Percentiles rank a stretch among this genome's conserved stretches.
phyloP scores from a whole-genome alignment of 1,140 invertebrate genomes.

The Rhopalosiphum padi region DNA sequence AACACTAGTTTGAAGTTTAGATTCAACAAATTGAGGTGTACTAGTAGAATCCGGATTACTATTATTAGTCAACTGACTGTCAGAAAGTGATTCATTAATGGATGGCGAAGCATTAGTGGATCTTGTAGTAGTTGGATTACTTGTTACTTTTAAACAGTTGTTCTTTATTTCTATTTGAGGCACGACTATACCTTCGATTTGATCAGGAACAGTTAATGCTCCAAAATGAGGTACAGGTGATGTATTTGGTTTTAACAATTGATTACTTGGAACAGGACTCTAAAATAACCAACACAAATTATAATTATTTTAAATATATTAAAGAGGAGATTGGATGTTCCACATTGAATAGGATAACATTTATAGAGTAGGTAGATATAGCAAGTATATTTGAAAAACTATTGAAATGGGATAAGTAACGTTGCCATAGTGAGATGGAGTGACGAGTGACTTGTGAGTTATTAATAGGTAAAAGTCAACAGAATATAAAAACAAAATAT shows the following conservation, averaged over 20 bases:
- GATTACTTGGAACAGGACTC: constrained; percentile 47
- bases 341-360: too few species aligned
- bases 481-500: too few species aligned
- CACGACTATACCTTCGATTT: constrained; percentile 4
- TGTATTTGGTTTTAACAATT: constrained; percentile 35
- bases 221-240: constrained; percentile 23
- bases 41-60: not conserved
- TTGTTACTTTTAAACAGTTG: not conserved
- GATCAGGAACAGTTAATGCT: constrained; percentile 32
- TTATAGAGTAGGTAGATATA: not conserved
- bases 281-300: not conserved
- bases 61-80: not conserved
- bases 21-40: not conserved
- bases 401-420: too few species aligned
- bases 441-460: too few species aligned
- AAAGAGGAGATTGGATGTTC: not conserved
- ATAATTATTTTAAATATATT: not conserved
- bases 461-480: too few species aligned
- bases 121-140: not conserved
- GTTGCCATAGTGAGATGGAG: too few species aligned
- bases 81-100: not conserved
- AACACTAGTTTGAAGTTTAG: not conserved
- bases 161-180: constrained; percentile 11
- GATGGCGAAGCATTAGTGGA: not conserved
- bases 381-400: not conserved